Evolutionary conservation across 1,140 invertebrate species (phyloP).

Genomic region (Drosophila guanche): DNA sequence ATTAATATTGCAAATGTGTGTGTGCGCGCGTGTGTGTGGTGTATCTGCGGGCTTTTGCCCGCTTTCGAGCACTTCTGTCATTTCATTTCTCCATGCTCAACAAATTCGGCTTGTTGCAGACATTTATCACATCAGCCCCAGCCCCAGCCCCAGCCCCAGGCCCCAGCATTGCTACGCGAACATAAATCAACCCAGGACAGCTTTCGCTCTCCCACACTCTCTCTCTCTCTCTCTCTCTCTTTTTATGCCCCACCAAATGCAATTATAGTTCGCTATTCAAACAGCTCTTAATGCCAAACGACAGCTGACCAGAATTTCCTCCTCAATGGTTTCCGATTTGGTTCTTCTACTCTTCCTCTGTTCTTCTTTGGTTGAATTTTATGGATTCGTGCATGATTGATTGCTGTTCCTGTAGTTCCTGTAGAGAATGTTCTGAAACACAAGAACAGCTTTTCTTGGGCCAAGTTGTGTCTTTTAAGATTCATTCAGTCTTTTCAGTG

Average conservation of each 20-base stretch:
- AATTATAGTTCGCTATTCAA: slow-evolving; percentile 70
- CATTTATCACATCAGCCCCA: slow-evolving; percentile 50
- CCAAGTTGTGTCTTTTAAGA: too few species aligned
- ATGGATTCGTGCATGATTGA: slow-evolving; percentile 41
- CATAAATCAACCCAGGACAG: slow-evolving; percentile 30
- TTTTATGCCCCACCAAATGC: slow-evolving; percentile 53
- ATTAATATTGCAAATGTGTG: slow-evolving; percentile 62
- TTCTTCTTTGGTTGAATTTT: slow-evolving; percentile 26
- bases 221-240: background rate
- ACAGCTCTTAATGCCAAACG: slow-evolving; percentile 54
- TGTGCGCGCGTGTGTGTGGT: slow-evolving; percentile 4
- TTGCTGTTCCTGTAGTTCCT: slow-evolving; percentile 2
- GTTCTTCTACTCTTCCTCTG: slow-evolving; percentile 2
- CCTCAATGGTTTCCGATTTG: slow-evolving; percentile 14
- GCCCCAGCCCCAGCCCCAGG: too few species aligned
- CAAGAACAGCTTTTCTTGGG: too few species aligned
- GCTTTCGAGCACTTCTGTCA: slow-evolving; percentile 47
- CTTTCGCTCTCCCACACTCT: background rate
- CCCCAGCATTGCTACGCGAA: slow-evolving; percentile 5
- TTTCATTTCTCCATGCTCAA: slow-evolving; percentile 52
- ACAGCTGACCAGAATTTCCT: slow-evolving; percentile 30
- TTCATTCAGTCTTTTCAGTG: too few species aligned
- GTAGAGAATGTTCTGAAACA: too few species aligned
- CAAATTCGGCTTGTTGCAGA: slow-evolving; percentile 59
- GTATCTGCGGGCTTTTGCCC: slow-evolving; percentile 13